Evolutionary conservation across 2,797 vertebrate genomes (phyloP).

Genomic region (Cheirogaleus major): DNA sequence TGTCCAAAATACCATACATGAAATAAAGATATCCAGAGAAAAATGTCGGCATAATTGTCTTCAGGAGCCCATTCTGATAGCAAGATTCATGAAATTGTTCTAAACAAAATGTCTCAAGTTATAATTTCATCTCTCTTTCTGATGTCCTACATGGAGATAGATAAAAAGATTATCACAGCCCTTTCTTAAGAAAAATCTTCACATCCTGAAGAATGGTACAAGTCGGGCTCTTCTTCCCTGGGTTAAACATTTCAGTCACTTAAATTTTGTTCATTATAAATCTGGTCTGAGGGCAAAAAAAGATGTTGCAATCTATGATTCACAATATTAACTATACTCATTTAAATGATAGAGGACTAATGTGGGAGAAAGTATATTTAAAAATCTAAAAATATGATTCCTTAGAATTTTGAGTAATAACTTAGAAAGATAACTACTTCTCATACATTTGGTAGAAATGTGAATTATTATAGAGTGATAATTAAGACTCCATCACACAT

Average conservation of each 20-base stretch:
- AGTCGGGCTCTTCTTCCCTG: neutral
- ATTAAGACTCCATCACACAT: slow-evolving; percentile 5
- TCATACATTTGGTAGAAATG: neutral
- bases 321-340: neutral
- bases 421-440: slow-evolving; percentile 34
- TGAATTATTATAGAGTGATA: slow-evolving; percentile 47
- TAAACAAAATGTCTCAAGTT: neutral
- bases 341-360: slow-evolving; percentile 22
- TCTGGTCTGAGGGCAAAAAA: neutral
- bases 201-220: neutral
- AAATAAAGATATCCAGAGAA: neutral
- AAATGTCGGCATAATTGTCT: neutral
- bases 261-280: slow-evolving; percentile 12
- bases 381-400: slow-evolving; percentile 46
- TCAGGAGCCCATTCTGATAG: neutral
- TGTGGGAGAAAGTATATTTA: neutral
- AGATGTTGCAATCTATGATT: neutral
- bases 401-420: slow-evolving; percentile 37
- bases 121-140: neutral
- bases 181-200: neutral
- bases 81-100: neutral
- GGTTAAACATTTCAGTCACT: neutral
- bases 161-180: neutral
- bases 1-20: neutral
- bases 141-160: neutral